These are phyloP conservation scores for Actenoides lindsayi DNA, from an alignment of 2,113 vertebrate species.

Conservation along the genomic window DNA sequence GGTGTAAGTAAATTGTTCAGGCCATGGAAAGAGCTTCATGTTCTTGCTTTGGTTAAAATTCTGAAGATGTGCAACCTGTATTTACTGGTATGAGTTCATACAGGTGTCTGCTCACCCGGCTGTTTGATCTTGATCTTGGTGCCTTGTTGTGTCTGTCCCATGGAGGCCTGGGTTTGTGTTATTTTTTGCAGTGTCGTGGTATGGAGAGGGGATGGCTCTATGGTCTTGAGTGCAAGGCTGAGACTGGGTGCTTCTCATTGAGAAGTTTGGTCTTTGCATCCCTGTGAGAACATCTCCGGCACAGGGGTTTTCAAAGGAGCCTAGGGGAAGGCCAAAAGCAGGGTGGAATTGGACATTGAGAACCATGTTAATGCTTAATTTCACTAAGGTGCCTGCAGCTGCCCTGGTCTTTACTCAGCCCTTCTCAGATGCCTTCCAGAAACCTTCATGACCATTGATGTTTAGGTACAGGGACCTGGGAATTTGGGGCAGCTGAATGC, in stretches of 20 bases:
- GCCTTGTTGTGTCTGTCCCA: neutral
- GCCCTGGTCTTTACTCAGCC: neutral
- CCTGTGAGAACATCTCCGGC: neutral
- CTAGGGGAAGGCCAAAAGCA: neutral
- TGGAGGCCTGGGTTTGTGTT: neutral
- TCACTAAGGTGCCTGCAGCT: neutral
- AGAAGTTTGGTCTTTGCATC: neutral
- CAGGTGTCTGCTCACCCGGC: neutral
- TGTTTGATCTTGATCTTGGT: constrained; percentile 29
- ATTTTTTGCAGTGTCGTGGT: neutral
- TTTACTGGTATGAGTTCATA: constrained; percentile 34
- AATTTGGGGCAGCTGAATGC: neutral
- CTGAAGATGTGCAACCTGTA: constrained; percentile 12
- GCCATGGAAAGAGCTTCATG: neutral
- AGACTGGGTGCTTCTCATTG: neutral
- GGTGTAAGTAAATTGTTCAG: neutral
- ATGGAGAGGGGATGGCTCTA: fast-evolving
- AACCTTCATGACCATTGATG: neutral
- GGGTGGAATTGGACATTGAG: neutral
- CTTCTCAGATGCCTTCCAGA: neutral
- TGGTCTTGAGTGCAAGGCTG: neutral
- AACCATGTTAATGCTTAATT: neutral
- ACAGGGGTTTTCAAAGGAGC: neutral
- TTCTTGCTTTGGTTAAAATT: constrained; percentile 7
- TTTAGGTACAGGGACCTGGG: neutral